A percentile compares a stretch with the other conserved stretches of the same genome.
Conservation (phyloP, 64 coral and sea anemone species). For the Porites lutea region DNA sequence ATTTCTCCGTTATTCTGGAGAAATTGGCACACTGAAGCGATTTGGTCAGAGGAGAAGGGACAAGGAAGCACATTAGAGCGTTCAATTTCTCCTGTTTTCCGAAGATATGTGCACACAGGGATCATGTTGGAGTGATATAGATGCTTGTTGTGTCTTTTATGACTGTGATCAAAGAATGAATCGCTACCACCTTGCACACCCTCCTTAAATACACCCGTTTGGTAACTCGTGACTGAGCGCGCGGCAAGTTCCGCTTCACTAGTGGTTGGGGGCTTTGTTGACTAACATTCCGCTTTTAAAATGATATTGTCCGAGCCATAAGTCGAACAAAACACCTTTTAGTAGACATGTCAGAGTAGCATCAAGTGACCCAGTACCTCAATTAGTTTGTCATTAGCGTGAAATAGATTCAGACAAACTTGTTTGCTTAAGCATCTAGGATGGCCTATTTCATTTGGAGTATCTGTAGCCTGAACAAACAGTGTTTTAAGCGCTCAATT, state of each 20-base stretch:
- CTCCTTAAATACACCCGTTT: conserved; percentile 3
- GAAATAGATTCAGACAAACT: conserved; percentile 91
- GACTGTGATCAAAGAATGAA: conserved; percentile 3
- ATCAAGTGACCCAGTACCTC: conserved; percentile 74
- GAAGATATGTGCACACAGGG: background rate
- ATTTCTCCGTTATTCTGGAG: conserved; percentile 93
- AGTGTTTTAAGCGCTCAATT: conserved; percentile 85
- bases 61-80: conserved; percentile 73
- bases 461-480: conserved; percentile 96
- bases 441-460: conserved; percentile 92
- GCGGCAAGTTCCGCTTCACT: conserved; percentile 23
- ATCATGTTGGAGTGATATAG: conserved; percentile 42
- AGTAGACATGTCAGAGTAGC: conserved; percentile 91
- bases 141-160: background rate
- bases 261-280: conserved; percentile 66
- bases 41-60: conserved; percentile 86
- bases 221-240: conserved; percentile 17
- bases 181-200: background rate
- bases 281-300: conserved; percentile 80
- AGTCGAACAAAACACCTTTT: conserved; percentile 93
- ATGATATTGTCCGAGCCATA: conserved; percentile 83
- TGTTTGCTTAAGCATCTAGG: conserved; percentile 86
- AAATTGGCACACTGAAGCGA: conserved; percentile 84
- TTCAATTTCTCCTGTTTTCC: background rate
- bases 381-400: conserved; percentile 97